Conservation (phyloP, 2,888 invertebrate genomes). For the Eledone cirrhosa region DNA sequence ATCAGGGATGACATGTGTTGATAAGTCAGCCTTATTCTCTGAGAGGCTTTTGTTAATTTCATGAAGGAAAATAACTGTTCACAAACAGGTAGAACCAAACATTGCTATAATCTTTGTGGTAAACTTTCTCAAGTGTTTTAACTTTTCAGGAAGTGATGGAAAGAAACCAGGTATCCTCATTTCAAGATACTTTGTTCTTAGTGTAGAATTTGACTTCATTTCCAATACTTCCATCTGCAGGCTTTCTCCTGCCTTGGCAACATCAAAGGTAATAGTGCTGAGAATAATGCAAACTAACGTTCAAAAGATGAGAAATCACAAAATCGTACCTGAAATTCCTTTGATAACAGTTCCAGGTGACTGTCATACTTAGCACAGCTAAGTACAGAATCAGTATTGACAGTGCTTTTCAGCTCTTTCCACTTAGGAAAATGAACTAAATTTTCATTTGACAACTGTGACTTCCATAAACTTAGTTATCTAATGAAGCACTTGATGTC, state of each 20-base stretch:
- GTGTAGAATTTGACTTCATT: neutral
- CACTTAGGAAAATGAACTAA: neutral
- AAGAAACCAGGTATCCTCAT: neutral
- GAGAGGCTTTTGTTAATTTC: too few relatives aligned
- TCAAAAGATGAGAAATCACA: neutral
- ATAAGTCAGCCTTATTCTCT: too few relatives aligned
- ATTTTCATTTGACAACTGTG: neutral
- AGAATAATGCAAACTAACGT: neutral
- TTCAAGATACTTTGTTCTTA: neutral
- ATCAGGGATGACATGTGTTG: too few relatives aligned
- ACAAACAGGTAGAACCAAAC: neutral
- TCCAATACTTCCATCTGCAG: neutral
- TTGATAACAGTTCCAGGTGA: neutral
- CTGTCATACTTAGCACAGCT: too few relatives aligned
- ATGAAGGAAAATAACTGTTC: slow-evolving; percentile 6
- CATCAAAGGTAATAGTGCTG: neutral
- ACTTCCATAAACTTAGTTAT: neutral
- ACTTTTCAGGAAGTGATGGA: neutral
- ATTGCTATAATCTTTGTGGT: neutral
- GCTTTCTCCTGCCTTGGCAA: neutral
- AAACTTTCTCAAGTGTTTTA: neutral
- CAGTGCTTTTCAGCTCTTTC: neutral
- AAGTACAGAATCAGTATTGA: neutral
- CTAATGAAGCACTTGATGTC: too few relatives aligned
- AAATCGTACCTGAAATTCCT: neutral